A percentile compares a stretch with the other conserved stretches of the same genome.
Conservation (phyloP, 2,888 invertebrate genomes). For the Lithophane semibrunnea region DNA sequence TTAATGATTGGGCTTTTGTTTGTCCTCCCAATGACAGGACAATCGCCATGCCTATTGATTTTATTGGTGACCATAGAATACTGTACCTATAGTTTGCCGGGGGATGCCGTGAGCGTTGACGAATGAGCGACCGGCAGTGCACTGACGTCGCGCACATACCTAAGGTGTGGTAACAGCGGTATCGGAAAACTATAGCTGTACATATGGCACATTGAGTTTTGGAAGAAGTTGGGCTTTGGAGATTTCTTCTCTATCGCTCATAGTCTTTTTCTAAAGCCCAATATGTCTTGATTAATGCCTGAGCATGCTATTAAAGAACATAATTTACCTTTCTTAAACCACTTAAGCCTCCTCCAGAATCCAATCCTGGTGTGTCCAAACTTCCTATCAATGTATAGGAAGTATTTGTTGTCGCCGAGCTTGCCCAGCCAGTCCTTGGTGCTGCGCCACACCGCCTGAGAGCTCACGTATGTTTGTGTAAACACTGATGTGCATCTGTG, state of each 20-base stretch:
- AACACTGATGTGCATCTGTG: conserved; percentile 87
- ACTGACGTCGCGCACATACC: too few relatives aligned
- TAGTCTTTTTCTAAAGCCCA: not conserved
- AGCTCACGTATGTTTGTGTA: conserved; percentile 88
- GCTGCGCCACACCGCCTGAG: conserved; percentile 86
- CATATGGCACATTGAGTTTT: not conserved
- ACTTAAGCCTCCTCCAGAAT: conserved; percentile 91
- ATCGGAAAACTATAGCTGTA: too few relatives aligned
- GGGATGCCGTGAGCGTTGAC: too few relatives aligned
- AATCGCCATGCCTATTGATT: not conserved
- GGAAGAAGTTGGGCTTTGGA: not conserved
- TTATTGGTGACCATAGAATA: not conserved
- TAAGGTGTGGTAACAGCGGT: too few relatives aligned
- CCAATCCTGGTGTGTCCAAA: conserved; percentile 90
- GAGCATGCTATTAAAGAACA: not conserved
- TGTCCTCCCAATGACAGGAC: not conserved
- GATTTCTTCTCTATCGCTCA: not conserved
- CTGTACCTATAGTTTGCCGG: too few relatives aligned
- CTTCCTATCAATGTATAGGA: conserved; percentile 89
- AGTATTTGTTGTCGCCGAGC: conserved; percentile 83
- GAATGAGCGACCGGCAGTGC: too few relatives aligned
- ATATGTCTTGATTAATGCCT: not conserved
- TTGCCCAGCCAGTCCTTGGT: conserved; percentile 85
- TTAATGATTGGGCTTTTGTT: not conserved
- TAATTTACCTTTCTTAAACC: conserved; percentile 86